These are phyloP conservation scores for Celastrina argiolus DNA, from an alignment of 2,888 invertebrate genomes.

Conservation along the genomic window DNA sequence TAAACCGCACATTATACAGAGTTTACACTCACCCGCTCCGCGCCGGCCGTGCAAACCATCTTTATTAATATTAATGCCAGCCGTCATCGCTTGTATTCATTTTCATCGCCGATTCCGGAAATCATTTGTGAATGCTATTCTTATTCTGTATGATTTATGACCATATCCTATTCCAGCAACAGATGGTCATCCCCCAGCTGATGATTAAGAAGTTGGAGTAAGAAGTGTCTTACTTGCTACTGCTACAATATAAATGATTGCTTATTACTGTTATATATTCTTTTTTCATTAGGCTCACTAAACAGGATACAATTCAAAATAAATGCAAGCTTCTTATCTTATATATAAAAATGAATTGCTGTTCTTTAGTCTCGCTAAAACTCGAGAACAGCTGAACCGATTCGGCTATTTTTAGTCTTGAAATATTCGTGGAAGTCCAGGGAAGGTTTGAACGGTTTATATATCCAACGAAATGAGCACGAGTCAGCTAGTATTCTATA, in stretches of 20 bases:
- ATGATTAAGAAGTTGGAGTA: background rate
- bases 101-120: conserved; percentile 26
- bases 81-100: conserved; percentile 49
- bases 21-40: conserved; percentile 54
- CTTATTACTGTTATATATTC: too few relatives aligned
- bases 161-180: background rate
- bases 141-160: background rate
- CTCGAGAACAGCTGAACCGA: too few relatives aligned
- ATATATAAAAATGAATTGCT: too few relatives aligned
- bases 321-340: too few relatives aligned
- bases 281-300: too few relatives aligned
- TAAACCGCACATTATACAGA: background rate
- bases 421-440: too few relatives aligned
- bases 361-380: too few relatives aligned
- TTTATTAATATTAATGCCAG: conserved; percentile 68
- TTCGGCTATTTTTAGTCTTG: too few relatives aligned
- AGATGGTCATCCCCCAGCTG: background rate
- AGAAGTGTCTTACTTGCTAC: background rate
- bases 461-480: too few relatives aligned
- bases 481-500: too few relatives aligned
- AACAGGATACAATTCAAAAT: too few relatives aligned
- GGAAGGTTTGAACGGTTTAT: too few relatives aligned
- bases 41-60: conserved; percentile 65
- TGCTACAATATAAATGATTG: background rate
- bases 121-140: conserved; percentile 10